Evolutionary conservation across 2,113 vertebrate species (phyloP).

Genomic region (Atractosteus spatula): DNA sequence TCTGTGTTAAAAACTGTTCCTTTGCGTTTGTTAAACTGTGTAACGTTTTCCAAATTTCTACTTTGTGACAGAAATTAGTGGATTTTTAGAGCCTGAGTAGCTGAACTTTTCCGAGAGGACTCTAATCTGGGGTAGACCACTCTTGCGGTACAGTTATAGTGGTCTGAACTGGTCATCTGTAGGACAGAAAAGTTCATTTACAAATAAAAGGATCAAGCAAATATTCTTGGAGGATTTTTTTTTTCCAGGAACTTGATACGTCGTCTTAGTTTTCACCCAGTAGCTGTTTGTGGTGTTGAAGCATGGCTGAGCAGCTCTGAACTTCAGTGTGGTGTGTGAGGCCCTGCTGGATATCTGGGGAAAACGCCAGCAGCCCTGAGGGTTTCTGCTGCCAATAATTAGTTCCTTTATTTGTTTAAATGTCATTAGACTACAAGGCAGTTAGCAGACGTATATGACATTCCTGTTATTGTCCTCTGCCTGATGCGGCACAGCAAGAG

Average conservation of each 20-base stretch:
- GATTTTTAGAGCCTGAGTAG: background rate
- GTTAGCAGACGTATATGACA: conserved; percentile 6
- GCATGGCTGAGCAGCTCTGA: too few species aligned
- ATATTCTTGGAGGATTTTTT: too few species aligned
- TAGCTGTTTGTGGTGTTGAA: too few species aligned
- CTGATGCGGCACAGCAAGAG: conserved; percentile 29
- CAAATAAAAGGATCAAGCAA: too few species aligned
- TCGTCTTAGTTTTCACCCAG: too few species aligned
- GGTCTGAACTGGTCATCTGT: conserved; percentile 11
- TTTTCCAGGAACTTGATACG: too few species aligned
- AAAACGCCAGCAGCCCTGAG: conserved; percentile 37
- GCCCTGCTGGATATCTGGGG: conserved; percentile 43
- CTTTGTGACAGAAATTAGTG: too few species aligned
- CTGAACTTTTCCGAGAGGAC: conserved; percentile 17
- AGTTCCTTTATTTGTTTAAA: conserved; percentile 54
- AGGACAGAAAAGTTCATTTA: background rate
- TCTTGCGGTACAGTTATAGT: conserved; percentile 5
- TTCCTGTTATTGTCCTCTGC: conserved; percentile 24
- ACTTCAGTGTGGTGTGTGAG: conserved; percentile 18
- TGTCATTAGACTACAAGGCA: conserved; percentile 35
- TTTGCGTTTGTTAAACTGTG: too few species aligned
- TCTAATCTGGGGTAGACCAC: conserved; percentile 24
- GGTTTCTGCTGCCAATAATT: conserved; percentile 47
- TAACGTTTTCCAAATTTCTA: too few species aligned
- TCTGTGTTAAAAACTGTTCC: too few species aligned